Evolutionary conservation across 2,797 vertebrate species (phyloP).

Genomic region (Carcharodon carcharias): DNA sequence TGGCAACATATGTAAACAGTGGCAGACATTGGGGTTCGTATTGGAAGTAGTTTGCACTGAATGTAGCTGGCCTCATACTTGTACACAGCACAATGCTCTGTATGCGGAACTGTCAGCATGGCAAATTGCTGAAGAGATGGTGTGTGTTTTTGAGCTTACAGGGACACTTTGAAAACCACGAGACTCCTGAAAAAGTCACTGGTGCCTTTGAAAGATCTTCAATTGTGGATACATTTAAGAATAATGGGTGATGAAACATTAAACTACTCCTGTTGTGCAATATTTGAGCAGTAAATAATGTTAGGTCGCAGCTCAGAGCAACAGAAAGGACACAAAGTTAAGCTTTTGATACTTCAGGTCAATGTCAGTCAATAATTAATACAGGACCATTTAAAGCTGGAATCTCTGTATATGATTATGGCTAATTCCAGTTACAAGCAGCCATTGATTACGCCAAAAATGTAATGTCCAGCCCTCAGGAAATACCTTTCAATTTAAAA

Average conservation of each 20-base stretch:
- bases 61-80: background rate
- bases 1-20: background rate
- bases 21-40: background rate
- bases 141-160: background rate
- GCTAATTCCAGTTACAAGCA: background rate
- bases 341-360: background rate
- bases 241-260: background rate
- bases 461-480: background rate
- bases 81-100: background rate
- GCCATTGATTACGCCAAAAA: background rate
- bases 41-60: background rate
- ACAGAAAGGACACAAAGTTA: background rate
- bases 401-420: background rate
- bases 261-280: background rate
- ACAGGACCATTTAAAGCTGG: background rate
- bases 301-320: background rate
- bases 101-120: background rate
- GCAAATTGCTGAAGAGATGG: background rate
- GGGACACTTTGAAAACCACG: background rate
- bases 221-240: background rate
- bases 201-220: background rate
- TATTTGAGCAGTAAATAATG: constrained; percentile 1
- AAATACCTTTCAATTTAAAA: background rate
- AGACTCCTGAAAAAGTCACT: background rate
- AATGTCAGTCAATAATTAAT: background rate